These are phyloP conservation scores for Heptranchias perlo DNA, from an alignment of 2,113 vertebrate genomes.

Conservation along the genomic window DNA sequence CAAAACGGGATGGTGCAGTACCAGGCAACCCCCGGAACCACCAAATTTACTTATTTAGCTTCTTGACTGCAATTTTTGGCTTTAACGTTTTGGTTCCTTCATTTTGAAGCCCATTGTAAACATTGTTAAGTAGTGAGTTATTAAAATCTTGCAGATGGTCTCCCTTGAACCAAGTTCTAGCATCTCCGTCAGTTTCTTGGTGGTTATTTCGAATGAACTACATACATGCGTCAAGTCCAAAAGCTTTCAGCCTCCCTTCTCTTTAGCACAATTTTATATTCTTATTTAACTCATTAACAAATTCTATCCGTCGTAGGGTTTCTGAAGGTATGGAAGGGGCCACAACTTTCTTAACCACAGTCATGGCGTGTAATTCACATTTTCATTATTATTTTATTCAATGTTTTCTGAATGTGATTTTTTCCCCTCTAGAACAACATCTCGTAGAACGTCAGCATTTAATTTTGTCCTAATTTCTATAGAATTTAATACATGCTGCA, in stretches of 20 bases:
- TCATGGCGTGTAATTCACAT: background rate
- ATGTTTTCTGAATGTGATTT: background rate
- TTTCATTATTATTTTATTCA: background rate
- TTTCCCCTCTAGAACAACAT: background rate
- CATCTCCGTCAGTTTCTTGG: background rate
- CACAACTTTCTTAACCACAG: background rate
- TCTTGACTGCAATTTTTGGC: background rate
- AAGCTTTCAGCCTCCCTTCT: background rate
- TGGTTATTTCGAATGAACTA: background rate
- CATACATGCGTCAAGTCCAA: background rate
- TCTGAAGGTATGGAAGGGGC: background rate
- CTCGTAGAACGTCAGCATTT: background rate
- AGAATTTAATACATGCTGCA: background rate
- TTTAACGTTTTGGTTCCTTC: background rate
- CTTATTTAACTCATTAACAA: background rate
- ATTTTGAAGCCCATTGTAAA: background rate
- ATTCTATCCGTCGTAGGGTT: background rate
- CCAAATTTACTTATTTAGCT: background rate
- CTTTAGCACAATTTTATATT: too few species aligned
- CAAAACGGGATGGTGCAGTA: background rate
- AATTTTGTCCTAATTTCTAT: background rate
- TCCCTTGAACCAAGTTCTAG: background rate
- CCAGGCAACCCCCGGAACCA: background rate
- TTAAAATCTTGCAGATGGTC: background rate
- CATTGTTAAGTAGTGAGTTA: background rate